phyloP scores from a whole-genome alignment of 2,888 invertebrate species.

The Danaus chrysippus region DNA sequence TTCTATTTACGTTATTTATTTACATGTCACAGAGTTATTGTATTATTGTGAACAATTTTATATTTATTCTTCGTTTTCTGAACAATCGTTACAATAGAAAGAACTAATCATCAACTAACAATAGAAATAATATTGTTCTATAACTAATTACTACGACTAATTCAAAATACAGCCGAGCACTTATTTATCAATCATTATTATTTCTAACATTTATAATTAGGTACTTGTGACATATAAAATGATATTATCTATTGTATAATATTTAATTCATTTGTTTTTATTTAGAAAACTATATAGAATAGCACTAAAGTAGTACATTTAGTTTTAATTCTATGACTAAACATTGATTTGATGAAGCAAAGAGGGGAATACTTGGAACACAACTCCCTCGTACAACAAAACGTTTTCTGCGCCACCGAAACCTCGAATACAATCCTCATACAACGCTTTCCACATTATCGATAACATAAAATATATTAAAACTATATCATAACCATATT shows the following conservation, averaged over 20 bases:
- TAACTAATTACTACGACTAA: neutral
- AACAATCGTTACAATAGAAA: conserved; percentile 3
- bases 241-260: no score
- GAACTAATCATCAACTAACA: conserved; percentile 5
- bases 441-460: conserved; percentile 43
- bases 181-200: neutral
- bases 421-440: conserved; percentile 64
- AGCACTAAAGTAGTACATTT: no score
- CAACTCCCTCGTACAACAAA: conserved; percentile 54
- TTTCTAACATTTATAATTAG: neutral
- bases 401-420: conserved; percentile 70
- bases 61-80: neutral
- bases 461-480: conserved; percentile 14
- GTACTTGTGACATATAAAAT: no score
- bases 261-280: no score
- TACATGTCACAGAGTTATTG: no score
- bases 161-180: neutral
- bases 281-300: no score
- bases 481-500: neutral
- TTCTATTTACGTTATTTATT: neutral
- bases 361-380: conserved; percentile 28
- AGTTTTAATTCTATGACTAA: conserved; percentile 7
- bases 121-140: neutral
- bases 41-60: neutral
- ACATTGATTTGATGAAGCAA: conserved; percentile 25